Percentiles rank a stretch among this genome's conserved stretches.
Conservation (phyloP, 2,888 invertebrate genomes). For the Anodontia alba region DNA sequence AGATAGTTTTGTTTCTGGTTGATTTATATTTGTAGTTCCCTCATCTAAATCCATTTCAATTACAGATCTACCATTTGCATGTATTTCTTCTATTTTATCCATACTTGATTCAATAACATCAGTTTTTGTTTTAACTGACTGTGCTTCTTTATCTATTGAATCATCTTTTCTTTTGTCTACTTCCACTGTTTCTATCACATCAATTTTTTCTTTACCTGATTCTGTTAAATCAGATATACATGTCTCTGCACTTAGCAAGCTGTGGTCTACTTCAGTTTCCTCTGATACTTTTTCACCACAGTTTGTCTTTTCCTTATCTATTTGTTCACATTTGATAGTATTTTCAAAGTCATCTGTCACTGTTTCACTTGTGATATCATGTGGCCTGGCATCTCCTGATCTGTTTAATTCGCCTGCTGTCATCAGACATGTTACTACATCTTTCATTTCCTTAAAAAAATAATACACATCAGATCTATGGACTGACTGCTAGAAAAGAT, state of each 20-base stretch:
- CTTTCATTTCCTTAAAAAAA: conserved; percentile 32
- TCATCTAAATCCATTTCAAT: neutral
- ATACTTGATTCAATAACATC: neutral
- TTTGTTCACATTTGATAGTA: neutral
- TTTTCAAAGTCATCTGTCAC: neutral
- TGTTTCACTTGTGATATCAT: neutral
- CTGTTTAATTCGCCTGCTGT: neutral
- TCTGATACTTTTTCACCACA: neutral
- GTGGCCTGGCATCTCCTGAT: neutral
- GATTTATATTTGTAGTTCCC: neutral
- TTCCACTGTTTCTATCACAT: neutral
- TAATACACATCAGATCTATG: too few relatives aligned
- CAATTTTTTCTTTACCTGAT: neutral
- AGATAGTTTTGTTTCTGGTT: neutral
- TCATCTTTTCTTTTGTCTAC: neutral
- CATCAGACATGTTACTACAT: neutral
- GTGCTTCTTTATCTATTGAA: neutral
- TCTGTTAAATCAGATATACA: neutral
- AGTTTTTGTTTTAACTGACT: neutral
- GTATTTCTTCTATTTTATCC: neutral
- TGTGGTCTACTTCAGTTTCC: too few relatives aligned
- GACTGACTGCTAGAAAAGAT: too few relatives aligned
- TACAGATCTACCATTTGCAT: neutral
- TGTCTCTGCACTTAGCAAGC: neutral
- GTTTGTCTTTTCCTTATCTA: neutral